Base-by-base conservation (phyloP, 2,888 invertebrate species). In the Amphipoea lucens region DNA sequence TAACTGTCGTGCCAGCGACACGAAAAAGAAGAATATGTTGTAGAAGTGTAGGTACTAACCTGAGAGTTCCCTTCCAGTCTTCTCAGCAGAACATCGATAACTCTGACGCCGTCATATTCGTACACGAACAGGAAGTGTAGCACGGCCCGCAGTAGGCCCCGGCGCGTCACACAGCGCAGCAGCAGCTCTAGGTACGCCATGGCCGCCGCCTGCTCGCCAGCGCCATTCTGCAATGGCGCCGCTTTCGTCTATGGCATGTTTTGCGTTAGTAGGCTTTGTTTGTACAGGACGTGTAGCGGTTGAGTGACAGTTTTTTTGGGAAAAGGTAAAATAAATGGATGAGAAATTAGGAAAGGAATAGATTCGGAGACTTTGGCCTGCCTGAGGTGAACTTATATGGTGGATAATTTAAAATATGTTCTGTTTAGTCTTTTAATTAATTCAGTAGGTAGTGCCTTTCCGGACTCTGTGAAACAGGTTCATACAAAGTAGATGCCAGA, bases 131-230 rank as follows among this genome's bases (percentile, higher is more conserved):
- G 97, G 96, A 99, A 99, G 93, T 98, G 98, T 48, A 99, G 97
- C 90, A 99, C 98, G 0, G 98, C 98, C 88, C 98, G 97, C 87
- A 99, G 96, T 75, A 99, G 96, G 0, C 98, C 98, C 0, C 98
- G 98, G 89, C 98, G 98, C 0, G 98, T 98, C 23, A 99, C 98
- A 74, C 98, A 98, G 71, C 99, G 97, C 84, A 99, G 95, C 90
- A 99, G 98, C 88, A 99, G 97, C 95, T 99, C 99, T 84, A 99
- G 97, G 96, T 99, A 99, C 12, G 99, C 98, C 92, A 98, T 99
- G 17, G 99, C 99, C 72, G 99, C 98, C 80, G 99, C 98, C 93
- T 99, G 98, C 94, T 99, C 99, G 87, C 98, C 98, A 89, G 98
- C 97, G 82, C 98, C 98, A 95, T 98, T 98, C 99, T 99, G 98